phyloP scores from a whole-genome alignment of 1,140 invertebrate species.

The Diuraphis noxia region DNA sequence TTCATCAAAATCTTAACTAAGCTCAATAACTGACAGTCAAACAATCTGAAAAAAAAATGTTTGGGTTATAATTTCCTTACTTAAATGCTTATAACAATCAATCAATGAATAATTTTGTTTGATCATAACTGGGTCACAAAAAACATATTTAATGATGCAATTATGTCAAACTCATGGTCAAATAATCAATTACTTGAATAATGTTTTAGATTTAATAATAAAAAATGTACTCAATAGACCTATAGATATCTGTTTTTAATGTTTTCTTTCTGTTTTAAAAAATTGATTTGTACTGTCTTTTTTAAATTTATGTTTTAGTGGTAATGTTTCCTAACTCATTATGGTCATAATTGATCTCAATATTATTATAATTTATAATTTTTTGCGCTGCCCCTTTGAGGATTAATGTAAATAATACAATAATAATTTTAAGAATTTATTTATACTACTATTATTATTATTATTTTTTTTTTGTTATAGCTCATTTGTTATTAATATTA shows the following conservation, averaged over 20 bases:
- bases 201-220: neutral
- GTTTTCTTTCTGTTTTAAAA: neutral
- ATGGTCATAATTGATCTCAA: slow-evolving; percentile 35
- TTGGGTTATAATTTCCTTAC: neutral
- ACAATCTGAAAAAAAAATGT: neutral
- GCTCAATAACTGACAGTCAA: neutral
- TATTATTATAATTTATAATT: slow-evolving; percentile 34
- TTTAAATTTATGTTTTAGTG: slow-evolving; percentile 27
- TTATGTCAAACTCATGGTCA: neutral
- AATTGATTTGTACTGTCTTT: neutral
- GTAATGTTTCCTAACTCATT: slow-evolving; percentile 42
- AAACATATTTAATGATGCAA: neutral
- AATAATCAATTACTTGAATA: neutral
- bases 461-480: slow-evolving; percentile 14
- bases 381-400: neutral
- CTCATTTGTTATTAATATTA: slow-evolving; percentile 23
- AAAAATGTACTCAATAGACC: neutral
- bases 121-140: neutral
- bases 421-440: slow-evolving; percentile 11
- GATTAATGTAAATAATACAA: neutral
- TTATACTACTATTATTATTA: slow-evolving; percentile 12
- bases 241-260: neutral
- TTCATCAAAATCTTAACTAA: neutral
- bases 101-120: neutral
- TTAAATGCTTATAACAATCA: neutral